Conservation (phyloP, 2,113 vertebrate species). For the Zosterops pallidus region DNA sequence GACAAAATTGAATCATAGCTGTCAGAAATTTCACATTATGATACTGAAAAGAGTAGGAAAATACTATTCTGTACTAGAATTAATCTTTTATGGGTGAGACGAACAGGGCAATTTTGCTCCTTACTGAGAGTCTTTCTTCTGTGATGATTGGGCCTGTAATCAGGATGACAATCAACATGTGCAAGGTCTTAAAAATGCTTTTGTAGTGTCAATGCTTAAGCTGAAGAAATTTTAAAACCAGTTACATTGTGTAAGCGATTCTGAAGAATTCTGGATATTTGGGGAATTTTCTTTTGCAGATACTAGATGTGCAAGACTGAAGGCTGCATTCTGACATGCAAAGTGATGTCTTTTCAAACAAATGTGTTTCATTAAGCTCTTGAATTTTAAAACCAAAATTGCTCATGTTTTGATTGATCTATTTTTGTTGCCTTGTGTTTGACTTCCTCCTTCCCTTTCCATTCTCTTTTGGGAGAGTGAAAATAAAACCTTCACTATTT, state of each 20-base stretch:
- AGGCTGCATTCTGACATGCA: neutral
- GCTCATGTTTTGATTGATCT: neutral
- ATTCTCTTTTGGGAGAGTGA: neutral
- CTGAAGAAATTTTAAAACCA: neutral
- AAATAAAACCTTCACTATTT: neutral
- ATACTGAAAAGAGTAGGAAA: neutral
- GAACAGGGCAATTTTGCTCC: neutral
- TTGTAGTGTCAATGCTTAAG: neutral
- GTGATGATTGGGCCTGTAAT: neutral
- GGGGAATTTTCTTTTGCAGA: fast-evolving
- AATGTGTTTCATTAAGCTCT: neutral
- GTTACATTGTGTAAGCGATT: neutral
- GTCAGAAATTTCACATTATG: neutral
- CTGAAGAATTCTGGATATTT: neutral
- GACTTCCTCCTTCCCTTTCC: neutral
- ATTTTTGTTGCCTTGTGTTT: neutral
- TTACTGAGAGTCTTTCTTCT: neutral
- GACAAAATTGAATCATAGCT: neutral
- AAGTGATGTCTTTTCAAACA: neutral
- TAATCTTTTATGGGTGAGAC: neutral
- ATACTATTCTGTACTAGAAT: neutral
- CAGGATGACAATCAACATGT: neutral
- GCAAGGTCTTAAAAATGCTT: neutral
- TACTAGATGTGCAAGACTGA: neutral
- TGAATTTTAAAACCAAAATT: neutral